Percentiles rank a stretch among this genome's conserved stretches.
Conservation (phyloP, 2,113 vertebrate species). For the Eidolon helvum region DNA sequence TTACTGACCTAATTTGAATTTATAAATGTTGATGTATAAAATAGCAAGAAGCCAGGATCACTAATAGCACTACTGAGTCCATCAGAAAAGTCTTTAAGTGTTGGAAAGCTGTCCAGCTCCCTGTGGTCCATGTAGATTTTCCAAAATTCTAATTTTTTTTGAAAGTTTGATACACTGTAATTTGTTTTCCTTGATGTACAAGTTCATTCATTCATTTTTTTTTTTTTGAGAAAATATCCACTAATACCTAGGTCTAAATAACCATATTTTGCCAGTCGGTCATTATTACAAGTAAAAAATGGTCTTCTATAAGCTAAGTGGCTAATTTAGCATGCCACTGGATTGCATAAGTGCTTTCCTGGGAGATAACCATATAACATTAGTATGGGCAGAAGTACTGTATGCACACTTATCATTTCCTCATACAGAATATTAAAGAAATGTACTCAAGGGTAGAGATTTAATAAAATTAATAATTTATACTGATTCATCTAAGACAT, state of each 20-base stretch:
- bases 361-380: not conserved
- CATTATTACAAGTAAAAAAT: not conserved
- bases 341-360: not conserved
- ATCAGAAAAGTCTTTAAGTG: not conserved
- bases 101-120: not conserved
- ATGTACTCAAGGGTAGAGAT: not conserved
- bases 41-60: not conserved
- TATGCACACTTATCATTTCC: not conserved
- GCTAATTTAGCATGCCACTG: not conserved
- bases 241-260: not conserved
- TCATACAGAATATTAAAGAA: not conserved
- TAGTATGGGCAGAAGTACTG: not conserved
- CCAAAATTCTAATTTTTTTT: not conserved
- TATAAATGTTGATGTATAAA: not conserved
- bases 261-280: not conserved
- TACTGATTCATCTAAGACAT: not conserved
- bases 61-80: not conserved
- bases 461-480: not conserved
- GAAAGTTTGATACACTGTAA: not conserved
- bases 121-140: not conserved
- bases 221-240: not conserved
- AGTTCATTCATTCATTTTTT: not conserved
- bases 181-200: not conserved
- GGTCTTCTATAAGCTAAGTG: not conserved
- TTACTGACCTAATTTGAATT: not conserved